phyloP scores from a whole-genome alignment of 2,113 vertebrate species.

The Phainopepla nitens region DNA sequence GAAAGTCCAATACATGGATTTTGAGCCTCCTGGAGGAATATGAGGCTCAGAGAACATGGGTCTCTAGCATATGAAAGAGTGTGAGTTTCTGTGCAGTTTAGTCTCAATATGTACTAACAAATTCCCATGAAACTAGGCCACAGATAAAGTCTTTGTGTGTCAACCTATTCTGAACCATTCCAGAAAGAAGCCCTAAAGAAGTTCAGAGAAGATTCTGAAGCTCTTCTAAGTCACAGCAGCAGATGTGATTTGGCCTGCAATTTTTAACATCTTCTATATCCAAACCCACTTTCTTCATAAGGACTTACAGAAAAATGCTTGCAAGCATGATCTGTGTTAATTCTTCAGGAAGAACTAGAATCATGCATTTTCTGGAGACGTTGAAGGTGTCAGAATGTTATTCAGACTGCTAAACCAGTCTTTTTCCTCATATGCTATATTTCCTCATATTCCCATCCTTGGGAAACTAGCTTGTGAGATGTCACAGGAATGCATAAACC shows the following conservation, averaged over 20 bases:
- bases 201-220: neutral
- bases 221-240: neutral
- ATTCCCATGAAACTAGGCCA: neutral
- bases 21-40: neutral
- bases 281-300: neutral
- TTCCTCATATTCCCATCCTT: neutral
- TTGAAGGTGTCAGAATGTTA: neutral
- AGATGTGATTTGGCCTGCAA: neutral
- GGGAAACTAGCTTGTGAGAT: neutral
- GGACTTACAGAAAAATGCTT: neutral
- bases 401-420: neutral
- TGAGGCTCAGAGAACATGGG: fast-evolving
- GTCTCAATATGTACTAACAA: neutral
- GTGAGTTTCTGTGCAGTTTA: neutral
- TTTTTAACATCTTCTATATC: neutral
- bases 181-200: neutral
- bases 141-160: neutral
- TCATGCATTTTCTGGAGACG: neutral
- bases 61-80: neutral
- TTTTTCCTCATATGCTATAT: neutral
- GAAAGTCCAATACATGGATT: fast-evolving
- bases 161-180: neutral
- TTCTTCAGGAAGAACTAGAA: neutral
- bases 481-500: neutral
- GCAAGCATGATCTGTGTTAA: neutral